Conservation (phyloP, 1,140 invertebrate species). For the Procambarus virginalis region DNA sequence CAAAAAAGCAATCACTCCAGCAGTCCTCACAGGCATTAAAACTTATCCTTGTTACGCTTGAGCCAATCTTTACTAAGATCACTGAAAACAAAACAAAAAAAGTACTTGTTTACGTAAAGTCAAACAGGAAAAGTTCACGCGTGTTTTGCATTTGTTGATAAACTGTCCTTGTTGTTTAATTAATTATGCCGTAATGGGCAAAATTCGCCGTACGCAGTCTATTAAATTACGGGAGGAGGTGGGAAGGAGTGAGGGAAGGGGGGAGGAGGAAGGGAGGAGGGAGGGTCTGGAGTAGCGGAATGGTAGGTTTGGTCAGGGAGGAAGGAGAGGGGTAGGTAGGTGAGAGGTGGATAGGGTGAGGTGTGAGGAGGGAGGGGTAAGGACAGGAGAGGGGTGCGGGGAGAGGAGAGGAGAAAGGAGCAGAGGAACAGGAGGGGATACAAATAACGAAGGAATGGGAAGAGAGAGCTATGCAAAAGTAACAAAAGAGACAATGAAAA, state of each 20-base stretch:
- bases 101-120: neutral
- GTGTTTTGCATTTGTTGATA: conserved; percentile 8
- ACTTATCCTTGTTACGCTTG: neutral
- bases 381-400: no score
- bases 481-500: no score
- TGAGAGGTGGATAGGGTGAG: no score
- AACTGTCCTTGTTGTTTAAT: conserved; percentile 11
- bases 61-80: neutral
- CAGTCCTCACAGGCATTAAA: neutral
- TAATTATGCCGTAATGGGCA: conserved; percentile 1
- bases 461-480: no score
- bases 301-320: neutral
- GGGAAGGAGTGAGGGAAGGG: neutral
- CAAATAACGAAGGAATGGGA: no score
- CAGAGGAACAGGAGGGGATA: no score
- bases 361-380: no score
- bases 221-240: neutral
- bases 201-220: conserved; percentile 4
- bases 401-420: no score
- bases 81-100: neutral
- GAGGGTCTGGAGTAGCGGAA: neutral
- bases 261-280: neutral
- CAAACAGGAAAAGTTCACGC: neutral
- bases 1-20: neutral
- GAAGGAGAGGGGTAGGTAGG: neutral